Evolutionary conservation across 2,113 vertebrate genomes (phyloP).

Genomic region (Chaenogobius annularis): DNA sequence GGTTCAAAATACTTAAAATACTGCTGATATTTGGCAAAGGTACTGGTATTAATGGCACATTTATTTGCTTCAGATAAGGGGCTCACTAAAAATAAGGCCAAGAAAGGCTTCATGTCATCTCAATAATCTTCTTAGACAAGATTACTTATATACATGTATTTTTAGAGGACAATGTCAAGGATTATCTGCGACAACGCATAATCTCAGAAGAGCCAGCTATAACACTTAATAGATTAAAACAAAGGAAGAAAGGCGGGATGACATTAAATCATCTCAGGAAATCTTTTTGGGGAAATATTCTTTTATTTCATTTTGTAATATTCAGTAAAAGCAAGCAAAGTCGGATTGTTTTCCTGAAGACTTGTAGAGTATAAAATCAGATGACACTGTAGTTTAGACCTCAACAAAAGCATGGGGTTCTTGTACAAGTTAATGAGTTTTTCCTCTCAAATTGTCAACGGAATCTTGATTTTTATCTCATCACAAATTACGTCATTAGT

Average conservation of each 20-base stretch:
- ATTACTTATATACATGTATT: slow-evolving; percentile 10
- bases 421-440: no score
- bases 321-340: not conserved
- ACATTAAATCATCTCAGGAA: slow-evolving; percentile 3
- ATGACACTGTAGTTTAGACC: no score
- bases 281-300: not conserved
- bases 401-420: no score
- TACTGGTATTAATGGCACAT: not conserved
- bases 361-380: no score
- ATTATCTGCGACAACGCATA: slow-evolving; percentile 5
- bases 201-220: not conserved
- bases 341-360: no score
- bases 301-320: not conserved
- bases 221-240: not conserved
- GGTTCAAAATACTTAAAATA: not conserved
- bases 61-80: slow-evolving; percentile 1
- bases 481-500: no score
- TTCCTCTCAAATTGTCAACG: no score
- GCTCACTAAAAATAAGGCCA: slow-evolving; percentile 7
- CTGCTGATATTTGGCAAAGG: not conserved
- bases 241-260: not conserved
- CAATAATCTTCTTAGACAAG: slow-evolving; percentile 12
- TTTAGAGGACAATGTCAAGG: not conserved
- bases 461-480: no score
- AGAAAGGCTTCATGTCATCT: slow-evolving; percentile 6